These are phyloP conservation scores for Gibbula magus DNA, from an alignment of 2,888 invertebrate genomes.

Conservation along the genomic window DNA sequence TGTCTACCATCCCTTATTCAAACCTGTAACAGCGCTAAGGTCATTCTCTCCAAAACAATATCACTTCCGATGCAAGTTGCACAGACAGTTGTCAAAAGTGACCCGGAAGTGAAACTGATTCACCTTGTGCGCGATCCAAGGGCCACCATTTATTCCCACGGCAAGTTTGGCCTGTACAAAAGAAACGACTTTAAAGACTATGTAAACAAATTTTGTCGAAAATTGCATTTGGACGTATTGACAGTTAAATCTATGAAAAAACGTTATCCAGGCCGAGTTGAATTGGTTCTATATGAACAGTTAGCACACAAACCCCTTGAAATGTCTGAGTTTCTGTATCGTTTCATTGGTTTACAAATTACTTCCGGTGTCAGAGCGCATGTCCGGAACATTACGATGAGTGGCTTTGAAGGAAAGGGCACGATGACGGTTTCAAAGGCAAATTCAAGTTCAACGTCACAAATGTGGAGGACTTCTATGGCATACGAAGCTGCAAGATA, in stretches of 20 bases:
- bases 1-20: not conserved
- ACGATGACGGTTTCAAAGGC: not conserved
- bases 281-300: not conserved
- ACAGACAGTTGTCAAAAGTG: not conserved
- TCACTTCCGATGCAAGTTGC: not conserved
- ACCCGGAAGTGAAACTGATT: not conserved
- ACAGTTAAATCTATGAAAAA: not conserved
- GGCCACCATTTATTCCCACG: not conserved
- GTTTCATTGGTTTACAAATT: not conserved
- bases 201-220: not conserved
- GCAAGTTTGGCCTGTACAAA: not conserved
- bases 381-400: not conserved
- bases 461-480: not conserved
- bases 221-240: not conserved
- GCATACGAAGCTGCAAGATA: not conserved
- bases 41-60: not conserved
- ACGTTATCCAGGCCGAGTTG: not conserved
- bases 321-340: not conserved
- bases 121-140: slow-evolving; percentile 1
- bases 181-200: not conserved
- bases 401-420: not conserved
- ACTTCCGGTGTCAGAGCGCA: not conserved
- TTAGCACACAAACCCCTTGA: not conserved
- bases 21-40: not conserved
- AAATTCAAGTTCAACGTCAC: not conserved